Evolutionary conservation across 2,797 vertebrate genomes (phyloP).

Genomic region (Anguilla pacifica): DNA sequence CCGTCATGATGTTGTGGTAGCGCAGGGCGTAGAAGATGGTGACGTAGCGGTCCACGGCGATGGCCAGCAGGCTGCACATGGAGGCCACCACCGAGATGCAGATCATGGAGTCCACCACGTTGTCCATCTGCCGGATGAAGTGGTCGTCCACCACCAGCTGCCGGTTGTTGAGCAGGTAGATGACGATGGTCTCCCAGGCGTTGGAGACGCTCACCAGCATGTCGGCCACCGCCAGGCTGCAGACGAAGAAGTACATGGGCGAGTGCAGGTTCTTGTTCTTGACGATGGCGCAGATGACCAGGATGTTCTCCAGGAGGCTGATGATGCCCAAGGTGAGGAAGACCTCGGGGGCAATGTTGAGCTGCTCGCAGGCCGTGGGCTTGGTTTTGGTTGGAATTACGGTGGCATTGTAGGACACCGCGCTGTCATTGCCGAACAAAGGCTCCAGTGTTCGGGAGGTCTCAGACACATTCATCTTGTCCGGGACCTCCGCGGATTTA

Average conservation of each 20-base stretch:
- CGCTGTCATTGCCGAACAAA: constrained; percentile 37
- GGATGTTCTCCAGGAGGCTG: constrained; percentile 82
- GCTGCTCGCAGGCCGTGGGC: constrained; percentile 72
- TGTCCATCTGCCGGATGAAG: constrained; percentile 82
- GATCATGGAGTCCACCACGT: constrained; percentile 86
- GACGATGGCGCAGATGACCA: constrained; percentile 81
- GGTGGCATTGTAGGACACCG: constrained; percentile 21
- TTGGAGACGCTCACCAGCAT: constrained; percentile 87
- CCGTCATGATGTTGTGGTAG: constrained; percentile 86
- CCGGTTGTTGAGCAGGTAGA: constrained; percentile 77
- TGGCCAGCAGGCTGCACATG: constrained; percentile 85
- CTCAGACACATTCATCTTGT: constrained; percentile 48
- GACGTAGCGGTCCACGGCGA: constrained; percentile 85
- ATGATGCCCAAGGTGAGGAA: constrained; percentile 82
- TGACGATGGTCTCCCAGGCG: constrained; percentile 83
- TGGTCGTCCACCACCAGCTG: constrained; percentile 71
- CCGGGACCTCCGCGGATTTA: background rate
- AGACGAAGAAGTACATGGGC: constrained; percentile 88
- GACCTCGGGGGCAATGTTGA: constrained; percentile 80
- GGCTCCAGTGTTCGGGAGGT: constrained; percentile 32
- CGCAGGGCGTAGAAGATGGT: constrained; percentile 86
- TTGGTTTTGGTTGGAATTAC: constrained; percentile 36
- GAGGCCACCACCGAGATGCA: constrained; percentile 86
- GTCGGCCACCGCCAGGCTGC: constrained; percentile 84
- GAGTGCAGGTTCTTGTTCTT: constrained; percentile 89